These are phyloP conservation scores for Drosophila kambysellisi DNA, from an alignment of 2,888 invertebrate genomes.

Conservation along the genomic window DNA sequence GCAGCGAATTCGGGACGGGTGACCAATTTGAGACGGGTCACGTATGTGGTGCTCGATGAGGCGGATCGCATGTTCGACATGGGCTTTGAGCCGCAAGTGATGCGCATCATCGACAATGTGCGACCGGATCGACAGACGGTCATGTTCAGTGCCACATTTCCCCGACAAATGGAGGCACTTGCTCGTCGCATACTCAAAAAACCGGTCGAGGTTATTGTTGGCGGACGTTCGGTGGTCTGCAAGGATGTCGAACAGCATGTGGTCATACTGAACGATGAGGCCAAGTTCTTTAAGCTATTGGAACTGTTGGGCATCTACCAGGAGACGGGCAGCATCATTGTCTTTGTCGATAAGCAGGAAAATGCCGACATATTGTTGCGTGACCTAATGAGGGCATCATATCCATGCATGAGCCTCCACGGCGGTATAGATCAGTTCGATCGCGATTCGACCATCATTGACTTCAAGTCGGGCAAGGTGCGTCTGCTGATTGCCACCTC, in stretches of 20 bases:
- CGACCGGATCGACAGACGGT: slow-evolving; percentile 99
- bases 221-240: slow-evolving; percentile 98
- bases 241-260: slow-evolving; percentile 99
- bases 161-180: slow-evolving; percentile 99
- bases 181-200: slow-evolving; percentile 96
- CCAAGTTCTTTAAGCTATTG: slow-evolving; percentile 98
- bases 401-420: slow-evolving; percentile 98
- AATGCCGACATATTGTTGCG: slow-evolving; percentile 96
- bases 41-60: slow-evolving; percentile 99
- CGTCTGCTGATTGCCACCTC: slow-evolving; percentile 98
- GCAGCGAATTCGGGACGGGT: slow-evolving; percentile 99
- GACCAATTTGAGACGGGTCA: slow-evolving; percentile 98
- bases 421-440: slow-evolving; percentile 99
- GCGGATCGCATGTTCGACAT: slow-evolving; percentile 99
- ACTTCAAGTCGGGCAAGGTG: slow-evolving; percentile 98
- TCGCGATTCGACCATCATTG: slow-evolving; percentile 98
- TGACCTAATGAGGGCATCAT: slow-evolving; percentile 98
- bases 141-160: slow-evolving; percentile 99
- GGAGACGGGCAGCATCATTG: slow-evolving; percentile 95
- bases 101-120: slow-evolving; percentile 98
- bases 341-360: slow-evolving; percentile 99
- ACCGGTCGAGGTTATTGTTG: slow-evolving; percentile 98
- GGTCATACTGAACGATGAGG: slow-evolving; percentile 96
- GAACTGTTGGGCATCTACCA: slow-evolving; percentile 98
- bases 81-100: slow-evolving; percentile 94